A percentile compares a stretch with the other conserved stretches of the same genome.
Conservation (phyloP, 2,797 vertebrate species). For the Sitta carolinensis region DNA sequence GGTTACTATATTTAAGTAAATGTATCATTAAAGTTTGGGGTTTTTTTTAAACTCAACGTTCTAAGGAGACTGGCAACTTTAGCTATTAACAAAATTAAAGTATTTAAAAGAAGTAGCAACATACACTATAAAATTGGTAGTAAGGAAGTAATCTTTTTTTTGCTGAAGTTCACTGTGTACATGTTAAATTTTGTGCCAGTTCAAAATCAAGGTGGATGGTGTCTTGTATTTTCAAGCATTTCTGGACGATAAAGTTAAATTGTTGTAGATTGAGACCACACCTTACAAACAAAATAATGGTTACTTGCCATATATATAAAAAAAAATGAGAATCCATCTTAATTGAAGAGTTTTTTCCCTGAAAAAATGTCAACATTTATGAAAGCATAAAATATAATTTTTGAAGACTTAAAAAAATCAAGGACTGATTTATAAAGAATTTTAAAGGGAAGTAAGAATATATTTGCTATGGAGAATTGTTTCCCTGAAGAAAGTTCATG, state of each 20-base stretch:
- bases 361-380: not conserved
- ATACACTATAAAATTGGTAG: not conserved
- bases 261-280: not conserved
- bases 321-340: not conserved
- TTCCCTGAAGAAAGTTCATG: not conserved
- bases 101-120: not conserved
- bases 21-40: not conserved
- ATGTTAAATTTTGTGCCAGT: constrained; percentile 2
- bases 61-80: not conserved
- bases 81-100: not conserved
- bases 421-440: not conserved
- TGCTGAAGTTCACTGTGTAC: not conserved
- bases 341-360: not conserved
- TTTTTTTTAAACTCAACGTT: not conserved
- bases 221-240: not conserved
- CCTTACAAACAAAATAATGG: not conserved
- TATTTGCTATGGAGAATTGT: not conserved
- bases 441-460: not conserved
- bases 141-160: not conserved
- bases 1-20: not conserved
- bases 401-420: not conserved
- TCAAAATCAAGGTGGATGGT: constrained; percentile 18
- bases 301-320: not conserved
- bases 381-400: not conserved
- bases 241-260: constrained; percentile 30